Conservation (phyloP, 2,113 vertebrate genomes). For the Eolophus roseicapilla region DNA sequence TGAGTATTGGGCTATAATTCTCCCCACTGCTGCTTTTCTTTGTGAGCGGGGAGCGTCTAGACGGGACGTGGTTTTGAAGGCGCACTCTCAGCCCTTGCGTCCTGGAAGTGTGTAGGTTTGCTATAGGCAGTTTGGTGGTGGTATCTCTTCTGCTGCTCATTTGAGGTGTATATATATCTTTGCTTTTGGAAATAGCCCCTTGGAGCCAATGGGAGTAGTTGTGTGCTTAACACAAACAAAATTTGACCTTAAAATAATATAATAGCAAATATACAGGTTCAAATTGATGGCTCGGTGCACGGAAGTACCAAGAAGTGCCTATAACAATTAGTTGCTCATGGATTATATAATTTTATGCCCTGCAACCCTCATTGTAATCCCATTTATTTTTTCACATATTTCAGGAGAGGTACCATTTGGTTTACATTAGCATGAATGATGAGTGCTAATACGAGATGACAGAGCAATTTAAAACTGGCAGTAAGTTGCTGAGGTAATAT, state of each 20-base stretch:
- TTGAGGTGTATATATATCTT: not conserved
- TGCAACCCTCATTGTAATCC: constrained; percentile 19
- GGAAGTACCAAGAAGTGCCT: not conserved
- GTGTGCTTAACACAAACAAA: constrained; percentile 22
- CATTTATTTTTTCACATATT: constrained; percentile 6
- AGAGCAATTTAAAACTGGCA: constrained; percentile 44
- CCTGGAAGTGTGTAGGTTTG: not conserved
- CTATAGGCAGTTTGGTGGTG: not conserved
- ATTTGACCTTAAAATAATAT: not conserved
- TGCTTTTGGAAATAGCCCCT: not conserved
- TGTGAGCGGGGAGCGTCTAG: not conserved
- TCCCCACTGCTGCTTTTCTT: not conserved
- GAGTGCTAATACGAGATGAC: constrained; percentile 43
- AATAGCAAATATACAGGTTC: not conserved
- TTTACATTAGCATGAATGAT: constrained; percentile 43
- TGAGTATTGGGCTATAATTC: constrained; percentile 47
- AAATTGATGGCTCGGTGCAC: not conserved
- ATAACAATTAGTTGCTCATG: not conserved
- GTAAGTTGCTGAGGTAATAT: constrained; percentile 10
- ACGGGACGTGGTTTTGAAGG: not conserved
- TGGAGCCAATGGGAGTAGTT: not conserved
- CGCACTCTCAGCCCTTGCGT: rapidly evolving
- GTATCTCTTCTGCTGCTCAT: not conserved
- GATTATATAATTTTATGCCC: not conserved
- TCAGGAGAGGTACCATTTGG: constrained; percentile 24